phyloP scores from a whole-genome alignment of 2,113 vertebrate genomes.

The Tor tambroides region DNA sequence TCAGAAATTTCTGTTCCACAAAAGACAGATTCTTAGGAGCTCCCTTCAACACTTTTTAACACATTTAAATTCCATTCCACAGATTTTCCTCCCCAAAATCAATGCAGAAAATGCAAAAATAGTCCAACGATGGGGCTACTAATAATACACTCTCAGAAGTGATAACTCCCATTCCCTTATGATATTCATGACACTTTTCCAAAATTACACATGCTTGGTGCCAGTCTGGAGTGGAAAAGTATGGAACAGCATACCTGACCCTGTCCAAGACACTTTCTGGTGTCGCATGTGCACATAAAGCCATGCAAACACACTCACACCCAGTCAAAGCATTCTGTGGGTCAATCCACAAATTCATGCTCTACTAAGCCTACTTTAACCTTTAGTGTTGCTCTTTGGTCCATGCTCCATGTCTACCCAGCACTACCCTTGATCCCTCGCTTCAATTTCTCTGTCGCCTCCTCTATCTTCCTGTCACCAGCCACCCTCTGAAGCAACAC shows the following conservation, averaged over 20 bases:
- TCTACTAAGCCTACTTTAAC: conserved; percentile 33
- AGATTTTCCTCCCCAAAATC: background rate
- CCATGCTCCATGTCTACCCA: background rate
- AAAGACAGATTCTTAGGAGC: background rate
- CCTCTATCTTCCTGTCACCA: conserved; percentile 52
- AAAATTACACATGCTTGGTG: background rate
- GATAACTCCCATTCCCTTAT: background rate
- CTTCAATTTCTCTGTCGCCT: conserved; percentile 33
- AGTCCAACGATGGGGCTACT: background rate
- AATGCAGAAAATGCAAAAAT: background rate
- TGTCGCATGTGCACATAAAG: conserved; percentile 10
- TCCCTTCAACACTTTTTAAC: background rate
- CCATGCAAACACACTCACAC: background rate
- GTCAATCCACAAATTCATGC: background rate
- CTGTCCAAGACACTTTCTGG: background rate
- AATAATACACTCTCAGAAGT: background rate
- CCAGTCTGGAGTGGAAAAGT: background rate
- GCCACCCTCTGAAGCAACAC: conserved; percentile 16
- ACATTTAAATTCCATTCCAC: background rate
- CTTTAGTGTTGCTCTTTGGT: background rate
- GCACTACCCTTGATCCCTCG: conserved; percentile 27
- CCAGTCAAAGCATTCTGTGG: background rate
- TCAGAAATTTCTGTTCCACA: too few species aligned
- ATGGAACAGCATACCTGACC: background rate
- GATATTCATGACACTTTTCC: background rate